Evolutionary conservation across 1,140 invertebrate genomes (phyloP).

Genomic region (Drosophila cardini): DNA sequence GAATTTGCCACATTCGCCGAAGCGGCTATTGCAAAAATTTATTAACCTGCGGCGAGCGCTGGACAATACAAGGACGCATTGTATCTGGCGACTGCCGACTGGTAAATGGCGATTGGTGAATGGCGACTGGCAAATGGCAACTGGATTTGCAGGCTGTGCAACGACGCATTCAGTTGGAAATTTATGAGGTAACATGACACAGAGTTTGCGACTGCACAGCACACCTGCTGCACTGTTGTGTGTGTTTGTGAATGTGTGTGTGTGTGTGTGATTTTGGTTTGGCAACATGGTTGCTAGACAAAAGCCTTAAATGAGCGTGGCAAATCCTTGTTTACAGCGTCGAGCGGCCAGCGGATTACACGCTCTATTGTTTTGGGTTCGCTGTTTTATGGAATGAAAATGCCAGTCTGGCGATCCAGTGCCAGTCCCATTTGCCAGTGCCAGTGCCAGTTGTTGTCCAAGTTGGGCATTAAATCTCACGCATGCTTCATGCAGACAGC

Average conservation of each 20-base stretch:
- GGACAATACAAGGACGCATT: slow-evolving; percentile 15
- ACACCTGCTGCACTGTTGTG: slow-evolving; percentile 45
- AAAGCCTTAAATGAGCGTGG: slow-evolving; percentile 80
- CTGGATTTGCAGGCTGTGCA: slow-evolving; percentile 70
- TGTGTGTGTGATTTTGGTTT: slow-evolving; percentile 61
- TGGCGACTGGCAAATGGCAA: slow-evolving; percentile 57
- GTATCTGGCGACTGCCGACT: slow-evolving; percentile 55
- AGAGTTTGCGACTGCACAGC: slow-evolving; percentile 52
- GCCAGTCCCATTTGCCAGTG: slow-evolving; percentile 23
- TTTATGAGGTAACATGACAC: slow-evolving; percentile 69
- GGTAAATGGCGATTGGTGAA: slow-evolving; percentile 52
- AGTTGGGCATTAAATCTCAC: slow-evolving; percentile 42
- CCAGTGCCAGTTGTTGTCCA: slow-evolving; percentile 21
- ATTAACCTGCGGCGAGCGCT: slow-evolving; percentile 61
- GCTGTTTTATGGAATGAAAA: slow-evolving; percentile 19
- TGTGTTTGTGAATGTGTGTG: slow-evolving; percentile 1
- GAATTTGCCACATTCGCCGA: slow-evolving; percentile 67
- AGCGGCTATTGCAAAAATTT: slow-evolving; percentile 72
- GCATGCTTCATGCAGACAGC: slow-evolving; percentile 34
- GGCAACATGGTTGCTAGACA: slow-evolving; percentile 74
- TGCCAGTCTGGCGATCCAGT: slow-evolving; percentile 7
- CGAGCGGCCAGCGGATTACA: slow-evolving; percentile 70
- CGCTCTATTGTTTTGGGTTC: slow-evolving; percentile 67
- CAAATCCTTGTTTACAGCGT: slow-evolving; percentile 78
- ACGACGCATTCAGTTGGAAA: slow-evolving; percentile 75